Base-by-base conservation (phyloP, 1,140 invertebrate genomes). In the Patella vulgata region DNA sequence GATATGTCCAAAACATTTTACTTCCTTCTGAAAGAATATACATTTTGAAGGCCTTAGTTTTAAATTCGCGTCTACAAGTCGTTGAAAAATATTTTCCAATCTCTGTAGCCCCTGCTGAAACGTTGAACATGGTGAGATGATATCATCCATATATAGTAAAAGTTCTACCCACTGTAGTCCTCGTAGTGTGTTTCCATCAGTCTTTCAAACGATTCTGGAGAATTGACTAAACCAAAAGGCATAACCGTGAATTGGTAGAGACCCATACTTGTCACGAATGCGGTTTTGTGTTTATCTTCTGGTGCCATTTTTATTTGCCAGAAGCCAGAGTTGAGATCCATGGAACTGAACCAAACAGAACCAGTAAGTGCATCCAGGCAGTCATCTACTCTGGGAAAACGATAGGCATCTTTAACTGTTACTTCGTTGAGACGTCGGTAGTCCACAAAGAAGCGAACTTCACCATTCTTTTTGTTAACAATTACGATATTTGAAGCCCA, bases 391-490 rank as follows among this genome's bases (percentile, higher is more conserved):
- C 74, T 39, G 42, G 59, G 21, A 25, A 74, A 55, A n/a, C 61
- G 61, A 36, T 70, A 48, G 11, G 51, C 28, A 40, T 74, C 73
- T 51, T 61, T 58, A 3, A 17, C 28, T 4, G 52, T 62, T 6
- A 58, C 33, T 27, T 36, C 17, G 55, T 74, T 74, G 9, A 74
- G 33, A 14, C 44, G 53, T 25, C 64, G 85, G 74, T 84, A 87
- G 72, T 88, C 86, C 3, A 73, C 81, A 70, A 86, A 87, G 17
- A 88, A 74, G 31, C 86, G 59, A 28, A 85, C 68, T 14, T 70
- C 64, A n/a, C 82, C 83, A 68, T 87, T 70, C 0, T 71, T 33
- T 62, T 87, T 88, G 27, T 74, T 28, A 1, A 87, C 82, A 6
- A 81, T 72, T 2, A 88, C 85, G 14, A 88, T 63, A 2, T 86